Conservation (phyloP, 2,797 vertebrate genomes). For the Hemibagrus guttatus region DNA sequence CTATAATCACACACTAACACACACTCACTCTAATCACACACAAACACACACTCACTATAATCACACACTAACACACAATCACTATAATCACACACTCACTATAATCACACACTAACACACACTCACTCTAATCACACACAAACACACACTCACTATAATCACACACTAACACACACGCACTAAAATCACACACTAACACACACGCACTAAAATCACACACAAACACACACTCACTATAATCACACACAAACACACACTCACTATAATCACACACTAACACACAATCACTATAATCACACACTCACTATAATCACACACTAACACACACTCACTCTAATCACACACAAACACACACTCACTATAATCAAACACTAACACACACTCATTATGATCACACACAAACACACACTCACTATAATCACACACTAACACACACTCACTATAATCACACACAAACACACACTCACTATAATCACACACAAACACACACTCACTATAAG, state of each 20-base stretch:
- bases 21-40: no score
- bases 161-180: background rate
- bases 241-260: background rate
- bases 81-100: background rate
- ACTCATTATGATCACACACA: background rate
- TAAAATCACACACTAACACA: background rate
- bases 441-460: background rate
- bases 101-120: background rate
- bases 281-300: no score
- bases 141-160: no score
- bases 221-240: no score
- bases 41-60: background rate
- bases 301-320: no score
- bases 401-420: background rate
- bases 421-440: background rate
- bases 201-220: background rate
- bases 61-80: no score
- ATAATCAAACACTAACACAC: background rate
- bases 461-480: background rate
- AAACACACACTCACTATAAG: no score
- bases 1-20: background rate
- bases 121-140: background rate
- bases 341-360: background rate
- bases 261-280: background rate
- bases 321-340: background rate